Evolutionary conservation across 1,140 invertebrate genomes (phyloP).

Genomic region (Orchestia grillus): DNA sequence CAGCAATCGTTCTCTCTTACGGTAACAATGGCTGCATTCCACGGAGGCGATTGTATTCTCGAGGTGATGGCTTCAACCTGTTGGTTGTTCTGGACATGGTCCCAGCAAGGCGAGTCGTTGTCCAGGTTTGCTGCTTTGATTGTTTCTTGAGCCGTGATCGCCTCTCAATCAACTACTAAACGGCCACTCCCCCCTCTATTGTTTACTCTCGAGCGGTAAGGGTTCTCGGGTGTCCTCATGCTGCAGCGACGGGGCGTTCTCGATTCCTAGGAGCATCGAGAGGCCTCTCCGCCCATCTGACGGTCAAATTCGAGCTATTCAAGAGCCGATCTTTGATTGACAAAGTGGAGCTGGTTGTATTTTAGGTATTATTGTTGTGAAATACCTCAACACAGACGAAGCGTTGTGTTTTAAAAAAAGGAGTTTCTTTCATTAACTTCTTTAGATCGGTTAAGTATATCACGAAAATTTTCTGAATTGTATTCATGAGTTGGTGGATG

Average conservation of each 20-base stretch:
- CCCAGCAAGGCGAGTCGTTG: background rate
- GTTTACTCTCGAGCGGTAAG: background rate
- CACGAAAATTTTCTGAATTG: background rate
- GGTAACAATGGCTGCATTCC: background rate
- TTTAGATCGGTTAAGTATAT: background rate
- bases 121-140: background rate
- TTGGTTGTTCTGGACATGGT: background rate
- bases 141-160: background rate
- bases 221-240: background rate
- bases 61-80: background rate
- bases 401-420: too few relatives aligned
- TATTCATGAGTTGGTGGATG: background rate
- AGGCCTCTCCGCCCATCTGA: background rate
- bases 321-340: background rate
- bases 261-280: background rate
- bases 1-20: background rate
- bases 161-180: conserved; percentile 9
- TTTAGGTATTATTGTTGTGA: background rate
- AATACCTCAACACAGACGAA: too few relatives aligned
- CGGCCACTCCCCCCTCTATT: background rate
- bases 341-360: background rate
- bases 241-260: background rate
- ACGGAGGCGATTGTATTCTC: background rate
- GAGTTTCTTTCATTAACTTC: too few relatives aligned
- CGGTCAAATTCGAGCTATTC: background rate